Evolutionary conservation across 1,140 invertebrate genomes (phyloP).

Genomic region (Calephelis virginiensis): DNA sequence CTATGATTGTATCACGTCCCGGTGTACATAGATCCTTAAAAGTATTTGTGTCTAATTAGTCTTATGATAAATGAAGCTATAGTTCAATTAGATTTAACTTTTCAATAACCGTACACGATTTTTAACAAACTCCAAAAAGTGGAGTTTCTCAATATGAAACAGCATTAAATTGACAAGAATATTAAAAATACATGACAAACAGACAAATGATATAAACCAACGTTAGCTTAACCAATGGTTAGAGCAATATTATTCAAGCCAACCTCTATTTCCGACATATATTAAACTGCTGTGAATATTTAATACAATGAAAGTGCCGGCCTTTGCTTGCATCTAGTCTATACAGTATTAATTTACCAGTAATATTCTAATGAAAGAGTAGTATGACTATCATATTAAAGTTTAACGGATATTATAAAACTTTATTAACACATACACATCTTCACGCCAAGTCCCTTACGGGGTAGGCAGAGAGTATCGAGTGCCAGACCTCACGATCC

Average conservation of each 20-base stretch:
- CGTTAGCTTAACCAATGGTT: neutral
- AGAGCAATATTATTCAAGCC: neutral
- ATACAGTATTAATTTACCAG: constrained; percentile 9
- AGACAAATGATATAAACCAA: neutral
- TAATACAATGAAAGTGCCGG: constrained; percentile 11
- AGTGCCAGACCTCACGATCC: no score
- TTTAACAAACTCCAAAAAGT: no score
- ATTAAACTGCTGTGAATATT: constrained; percentile 13
- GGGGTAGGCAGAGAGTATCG: no score
- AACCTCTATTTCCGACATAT: neutral
- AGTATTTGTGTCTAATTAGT: no score
- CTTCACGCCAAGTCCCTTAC: no score
- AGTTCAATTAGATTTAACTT: no score
- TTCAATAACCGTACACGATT: no score
- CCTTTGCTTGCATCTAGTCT: constrained; percentile 11
- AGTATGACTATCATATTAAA: neutral
- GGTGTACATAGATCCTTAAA: no score
- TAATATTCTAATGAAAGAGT: constrained; percentile 8
- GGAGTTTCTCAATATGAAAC: no score
- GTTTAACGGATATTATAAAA: neutral
- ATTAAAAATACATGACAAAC: neutral
- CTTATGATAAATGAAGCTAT: no score
- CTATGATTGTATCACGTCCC: no score
- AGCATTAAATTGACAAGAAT: neutral
- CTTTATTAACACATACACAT: no score